Conservation (phyloP, 1,140 invertebrate species). For the Glossosoma conforme region DNA sequence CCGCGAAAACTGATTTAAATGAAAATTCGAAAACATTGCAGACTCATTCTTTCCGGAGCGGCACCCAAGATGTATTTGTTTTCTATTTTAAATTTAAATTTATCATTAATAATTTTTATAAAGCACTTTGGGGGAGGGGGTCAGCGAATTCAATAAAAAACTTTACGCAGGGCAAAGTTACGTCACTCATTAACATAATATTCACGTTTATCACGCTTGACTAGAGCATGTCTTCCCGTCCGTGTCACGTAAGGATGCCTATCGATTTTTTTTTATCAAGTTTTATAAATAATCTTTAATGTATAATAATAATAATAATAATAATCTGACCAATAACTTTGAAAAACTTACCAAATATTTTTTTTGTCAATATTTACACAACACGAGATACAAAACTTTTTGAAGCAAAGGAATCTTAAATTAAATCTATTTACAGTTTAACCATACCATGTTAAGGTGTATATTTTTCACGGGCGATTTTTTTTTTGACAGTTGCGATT, state of each 20-base stretch:
- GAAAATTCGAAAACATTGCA: no score
- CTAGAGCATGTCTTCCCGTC: constrained; percentile 12
- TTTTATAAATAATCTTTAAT: constrained; percentile 9
- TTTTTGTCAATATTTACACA: constrained; percentile 21
- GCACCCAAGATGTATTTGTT: not conserved
- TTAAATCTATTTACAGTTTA: constrained; percentile 10
- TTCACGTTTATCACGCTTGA: constrained; percentile 10
- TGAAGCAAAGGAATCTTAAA: constrained; percentile 20
- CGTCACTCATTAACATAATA: not conserved
- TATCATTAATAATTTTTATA: constrained; percentile 52
- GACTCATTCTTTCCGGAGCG: not conserved
- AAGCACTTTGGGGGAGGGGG: constrained; percentile 55
- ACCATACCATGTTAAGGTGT: not conserved
- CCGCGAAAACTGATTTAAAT: no score
- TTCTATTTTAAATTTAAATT: no score
- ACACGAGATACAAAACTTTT: constrained; percentile 19
- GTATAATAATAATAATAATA: no score
- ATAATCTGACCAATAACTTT: constrained; percentile 7
- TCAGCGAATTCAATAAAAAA: constrained; percentile 56
- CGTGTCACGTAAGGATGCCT: constrained; percentile 9
- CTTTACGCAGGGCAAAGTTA: constrained; percentile 45
- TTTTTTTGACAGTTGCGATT: not conserved
- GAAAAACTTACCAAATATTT: constrained; percentile 15
- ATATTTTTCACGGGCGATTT: not conserved
- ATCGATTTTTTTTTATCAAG: constrained; percentile 21